phyloP scores from a whole-genome alignment of 1,140 invertebrate species.

The Diabrotica virgifera region DNA sequence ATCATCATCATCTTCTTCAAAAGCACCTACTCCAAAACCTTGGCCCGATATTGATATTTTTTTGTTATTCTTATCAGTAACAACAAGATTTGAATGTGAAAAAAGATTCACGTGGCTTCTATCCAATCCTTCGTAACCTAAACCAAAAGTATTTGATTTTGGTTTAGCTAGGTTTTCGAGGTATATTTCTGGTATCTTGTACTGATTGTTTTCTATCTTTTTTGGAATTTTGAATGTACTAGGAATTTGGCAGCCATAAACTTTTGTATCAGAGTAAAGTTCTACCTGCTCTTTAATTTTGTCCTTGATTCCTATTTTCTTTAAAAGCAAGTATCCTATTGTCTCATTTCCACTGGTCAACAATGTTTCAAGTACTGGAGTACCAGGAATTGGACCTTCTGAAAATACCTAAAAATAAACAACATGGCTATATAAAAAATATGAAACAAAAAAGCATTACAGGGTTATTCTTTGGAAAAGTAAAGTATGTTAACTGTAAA shows the following conservation, averaged over 20 bases:
- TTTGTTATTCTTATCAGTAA: constrained; percentile 44
- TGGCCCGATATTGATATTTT: constrained; percentile 81
- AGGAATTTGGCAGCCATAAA: constrained; percentile 70
- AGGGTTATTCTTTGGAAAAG: too few species aligned
- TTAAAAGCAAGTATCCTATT: constrained; percentile 81
- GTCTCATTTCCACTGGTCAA: constrained; percentile 81
- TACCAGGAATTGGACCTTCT: constrained; percentile 73
- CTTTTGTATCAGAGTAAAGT: constrained; percentile 44
- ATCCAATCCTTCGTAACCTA: constrained; percentile 88
- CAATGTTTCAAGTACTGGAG: constrained; percentile 74
- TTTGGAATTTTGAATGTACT: constrained; percentile 48
- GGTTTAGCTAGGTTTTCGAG: constrained; percentile 54
- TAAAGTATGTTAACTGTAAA: too few species aligned
- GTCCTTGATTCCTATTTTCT: constrained; percentile 86
- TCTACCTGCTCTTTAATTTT: constrained; percentile 26
- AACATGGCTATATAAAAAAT: too few species aligned
- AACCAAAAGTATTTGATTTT: constrained; percentile 80
- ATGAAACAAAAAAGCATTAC: too few species aligned
- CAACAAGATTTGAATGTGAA: constrained; percentile 37
- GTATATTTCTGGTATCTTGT: constrained; percentile 40
- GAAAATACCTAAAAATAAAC: constrained; percentile 40
- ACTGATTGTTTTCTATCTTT: constrained; percentile 42
- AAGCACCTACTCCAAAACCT: constrained; percentile 97
- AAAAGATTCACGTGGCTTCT: constrained; percentile 51
- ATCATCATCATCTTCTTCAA: constrained; percentile 95